Base-by-base conservation (phyloP, 2,113 vertebrate genomes). In the Terrapene triunguis region DNA sequence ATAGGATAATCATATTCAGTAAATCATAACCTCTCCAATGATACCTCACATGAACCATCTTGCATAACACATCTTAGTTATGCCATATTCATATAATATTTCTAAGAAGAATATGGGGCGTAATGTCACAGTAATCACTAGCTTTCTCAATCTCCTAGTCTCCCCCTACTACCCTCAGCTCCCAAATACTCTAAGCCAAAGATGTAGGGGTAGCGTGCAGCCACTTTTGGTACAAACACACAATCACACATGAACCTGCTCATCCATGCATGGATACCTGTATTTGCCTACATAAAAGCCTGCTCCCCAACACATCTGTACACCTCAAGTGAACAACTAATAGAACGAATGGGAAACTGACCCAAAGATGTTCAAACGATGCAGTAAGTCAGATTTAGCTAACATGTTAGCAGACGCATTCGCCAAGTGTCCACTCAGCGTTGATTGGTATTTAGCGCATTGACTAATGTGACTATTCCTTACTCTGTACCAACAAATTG, bases 221-320 rank as follows among this genome's bases (percentile, higher is more conserved):
- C 35, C 65, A 69, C 17, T 69, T 69, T 21, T 38, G 35, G 17
- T 69, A 38, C 65, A 24, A 12, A 74, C 17, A 42, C 69, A 2
- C 48, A 8, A 48, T 42, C 59, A 29, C 0, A 0, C 4, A 54
- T n/a, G 82, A 16, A 0, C 51, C 14, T 0, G 57, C 80, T 24
- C 25, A 0, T 6, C 80, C 80, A 1, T 0, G 3, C 35, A 81
- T 47, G 74, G 24, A 79, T 6, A 50, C 21, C 0, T 16, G 35
- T n/a, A 8, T 0, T 87, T 35, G 72, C 0, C 0, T 35, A 5
- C 35, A 14, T 0, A 1, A 53, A 7, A 14, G 65, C 80, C 65
- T 81, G 84, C 12, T 53, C 74, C 8, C 89, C 51, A 62, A 72
- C 22, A 11, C 0, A 2, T 12, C 62, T 50, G 1, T 0, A 3